These are phyloP conservation scores for Podarcis siculus DNA, from an alignment of 2,797 vertebrate genomes.

Conservation along the genomic window DNA sequence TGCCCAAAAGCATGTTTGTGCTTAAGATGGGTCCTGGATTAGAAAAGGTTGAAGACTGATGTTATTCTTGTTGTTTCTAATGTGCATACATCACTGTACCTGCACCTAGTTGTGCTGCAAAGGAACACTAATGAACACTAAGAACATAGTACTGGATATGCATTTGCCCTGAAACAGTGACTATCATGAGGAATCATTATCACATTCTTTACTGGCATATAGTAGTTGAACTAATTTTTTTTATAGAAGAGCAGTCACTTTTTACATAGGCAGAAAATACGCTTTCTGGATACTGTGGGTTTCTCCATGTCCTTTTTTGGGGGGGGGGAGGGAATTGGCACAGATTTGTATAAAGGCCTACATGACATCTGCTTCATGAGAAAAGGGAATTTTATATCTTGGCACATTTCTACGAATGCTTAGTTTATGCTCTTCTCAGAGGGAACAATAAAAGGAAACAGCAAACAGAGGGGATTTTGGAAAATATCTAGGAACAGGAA, in stretches of 20 bases:
- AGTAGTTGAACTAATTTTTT: no score
- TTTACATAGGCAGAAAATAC: neutral
- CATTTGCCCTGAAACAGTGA: neutral
- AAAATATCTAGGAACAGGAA: conserved; percentile 53
- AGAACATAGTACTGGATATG: neutral
- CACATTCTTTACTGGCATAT: no score
- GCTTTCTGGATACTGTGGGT: neutral
- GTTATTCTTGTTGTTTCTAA: no score
- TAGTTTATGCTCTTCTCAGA: conserved; percentile 11
- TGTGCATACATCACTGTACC: neutral
- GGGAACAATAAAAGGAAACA: conserved; percentile 34
- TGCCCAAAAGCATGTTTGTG: no score
- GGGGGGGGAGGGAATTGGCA: neutral
- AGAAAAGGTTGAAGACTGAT: no score
- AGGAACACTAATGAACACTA: neutral
- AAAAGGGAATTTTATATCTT: conserved; percentile 1
- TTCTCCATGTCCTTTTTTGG: neutral
- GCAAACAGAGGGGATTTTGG: conserved; percentile 54
- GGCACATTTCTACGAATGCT: neutral
- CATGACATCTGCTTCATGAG: neutral
- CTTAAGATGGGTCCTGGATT: no score
- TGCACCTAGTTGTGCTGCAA: neutral
- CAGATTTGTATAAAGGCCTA: neutral
- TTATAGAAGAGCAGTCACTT: neutral
- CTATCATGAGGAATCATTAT: neutral